A percentile compares a stretch with the other conserved stretches of the same genome.
Conservation (phyloP, 2,113 vertebrate genomes). For the Drymodes brunneopygia region DNA sequence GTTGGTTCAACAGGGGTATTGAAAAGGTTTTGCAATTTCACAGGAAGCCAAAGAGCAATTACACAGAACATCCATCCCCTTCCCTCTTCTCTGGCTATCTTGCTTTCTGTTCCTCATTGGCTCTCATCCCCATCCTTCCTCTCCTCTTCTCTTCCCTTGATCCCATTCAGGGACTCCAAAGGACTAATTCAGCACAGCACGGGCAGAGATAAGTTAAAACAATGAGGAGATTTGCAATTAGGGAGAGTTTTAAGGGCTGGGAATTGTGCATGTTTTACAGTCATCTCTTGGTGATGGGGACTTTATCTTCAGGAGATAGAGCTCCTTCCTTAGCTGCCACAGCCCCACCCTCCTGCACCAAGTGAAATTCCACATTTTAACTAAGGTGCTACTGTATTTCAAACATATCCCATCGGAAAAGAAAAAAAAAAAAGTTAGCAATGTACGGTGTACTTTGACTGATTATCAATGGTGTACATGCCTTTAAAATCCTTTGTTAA, state of each 20-base stretch:
- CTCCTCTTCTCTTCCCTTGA: not conserved
- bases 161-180: conserved; percentile 36
- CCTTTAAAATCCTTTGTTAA: conserved; percentile 55
- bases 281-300: not conserved
- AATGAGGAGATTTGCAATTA: conserved; percentile 38
- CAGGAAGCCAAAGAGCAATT: not conserved
- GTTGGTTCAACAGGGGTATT: not conserved
- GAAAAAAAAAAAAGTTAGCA: not conserved
- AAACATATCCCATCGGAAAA: not conserved
- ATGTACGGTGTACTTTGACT: not conserved
- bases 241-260: not conserved
- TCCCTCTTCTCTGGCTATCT: not conserved
- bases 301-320: not conserved
- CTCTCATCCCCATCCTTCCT: not conserved
- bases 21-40: not conserved
- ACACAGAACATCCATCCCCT: not conserved
- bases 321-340: not conserved
- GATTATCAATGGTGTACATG: conserved; percentile 45
- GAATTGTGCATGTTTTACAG: not conserved
- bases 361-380: conserved; percentile 1
- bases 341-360: not conserved
- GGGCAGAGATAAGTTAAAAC: conserved; percentile 43
- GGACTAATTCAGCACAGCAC: conserved; percentile 39
- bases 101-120: not conserved
- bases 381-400: not conserved